Conservation (phyloP, 2,888 invertebrate genomes). For the Epinotia nisella region DNA sequence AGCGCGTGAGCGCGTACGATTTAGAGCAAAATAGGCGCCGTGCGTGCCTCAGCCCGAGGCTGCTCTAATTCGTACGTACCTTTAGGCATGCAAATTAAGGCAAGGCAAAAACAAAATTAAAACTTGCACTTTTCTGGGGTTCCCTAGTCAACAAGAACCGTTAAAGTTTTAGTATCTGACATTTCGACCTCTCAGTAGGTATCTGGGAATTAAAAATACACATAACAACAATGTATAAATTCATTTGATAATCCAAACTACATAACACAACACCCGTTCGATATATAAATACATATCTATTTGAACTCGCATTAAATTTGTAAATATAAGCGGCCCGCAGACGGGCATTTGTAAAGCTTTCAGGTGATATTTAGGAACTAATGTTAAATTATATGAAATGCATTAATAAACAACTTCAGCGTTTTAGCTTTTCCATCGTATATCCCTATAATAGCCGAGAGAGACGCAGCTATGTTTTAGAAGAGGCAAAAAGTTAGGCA, state of each 20-base stretch:
- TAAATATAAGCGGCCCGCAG: conserved; percentile 8
- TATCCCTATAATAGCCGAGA: conserved; percentile 8
- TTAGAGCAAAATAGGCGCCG: too few species aligned
- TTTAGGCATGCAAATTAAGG: too few species aligned
- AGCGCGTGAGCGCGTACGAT: too few species aligned
- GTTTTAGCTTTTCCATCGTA: conserved; percentile 8
- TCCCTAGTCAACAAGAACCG: too few species aligned
- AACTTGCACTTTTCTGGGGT: too few species aligned
- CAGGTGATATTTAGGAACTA: conserved; percentile 35
- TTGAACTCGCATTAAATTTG: conserved; percentile 31
- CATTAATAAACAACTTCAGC: conserved; percentile 17
- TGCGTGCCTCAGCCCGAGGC: too few species aligned
- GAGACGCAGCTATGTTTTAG: not conserved
- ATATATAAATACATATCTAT: conserved; percentile 12
- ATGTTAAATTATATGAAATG: conserved; percentile 34
- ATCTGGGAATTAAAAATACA: not conserved
- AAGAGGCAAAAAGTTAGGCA: too few species aligned
- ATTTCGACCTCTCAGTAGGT: not conserved
- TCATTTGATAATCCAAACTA: conserved; percentile 23
- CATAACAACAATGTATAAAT: conserved; percentile 25
- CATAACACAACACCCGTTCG: conserved; percentile 27
- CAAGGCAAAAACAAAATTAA: too few species aligned
- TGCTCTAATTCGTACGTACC: too few species aligned
- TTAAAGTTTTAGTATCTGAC: too few species aligned
- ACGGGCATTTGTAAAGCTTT: conserved; percentile 10